Conservation (phyloP, 2,113 vertebrate species). For the Anoplopoma fimbria region DNA sequence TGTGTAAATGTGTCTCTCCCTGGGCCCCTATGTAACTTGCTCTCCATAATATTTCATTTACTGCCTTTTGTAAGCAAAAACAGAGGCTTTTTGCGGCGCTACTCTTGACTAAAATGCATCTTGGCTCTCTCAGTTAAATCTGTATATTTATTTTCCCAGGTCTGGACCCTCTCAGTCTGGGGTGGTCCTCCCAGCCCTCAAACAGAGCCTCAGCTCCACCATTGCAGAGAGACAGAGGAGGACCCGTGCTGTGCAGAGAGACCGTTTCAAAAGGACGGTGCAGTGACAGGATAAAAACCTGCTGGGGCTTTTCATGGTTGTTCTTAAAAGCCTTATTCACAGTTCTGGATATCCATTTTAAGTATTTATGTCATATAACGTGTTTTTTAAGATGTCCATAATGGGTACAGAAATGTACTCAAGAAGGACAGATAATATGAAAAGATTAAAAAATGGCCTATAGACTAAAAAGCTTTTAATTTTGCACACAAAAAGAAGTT, state of each 20-base stretch:
- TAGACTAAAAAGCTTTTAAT: neutral
- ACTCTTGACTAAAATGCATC: neutral
- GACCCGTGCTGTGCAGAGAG: conserved; percentile 79
- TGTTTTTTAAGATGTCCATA: neutral
- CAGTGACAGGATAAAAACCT: conserved; percentile 55
- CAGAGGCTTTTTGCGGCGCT: neutral
- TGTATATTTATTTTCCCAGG: conserved; percentile 46
- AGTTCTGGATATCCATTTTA: neutral
- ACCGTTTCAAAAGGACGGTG: conserved; percentile 73
- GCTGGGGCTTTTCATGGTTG: neutral
- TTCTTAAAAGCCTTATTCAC: neutral
- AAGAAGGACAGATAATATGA: neutral
- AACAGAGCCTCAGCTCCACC: conserved; percentile 79
- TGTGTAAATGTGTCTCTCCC: conserved; percentile 60
- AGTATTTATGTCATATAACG: neutral
- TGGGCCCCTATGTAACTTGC: neutral
- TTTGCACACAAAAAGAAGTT: neutral
- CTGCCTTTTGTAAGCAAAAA: neutral
- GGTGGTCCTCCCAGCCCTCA: conserved; percentile 82
- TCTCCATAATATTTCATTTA: neutral
- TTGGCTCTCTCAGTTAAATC: neutral
- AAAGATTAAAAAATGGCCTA: neutral
- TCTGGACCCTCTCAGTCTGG: conserved; percentile 63
- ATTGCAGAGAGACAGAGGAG: conserved; percentile 83
- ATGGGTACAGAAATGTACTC: neutral